Conservation (phyloP, 2,888 invertebrate genomes). For the Monopis laevigella region DNA sequence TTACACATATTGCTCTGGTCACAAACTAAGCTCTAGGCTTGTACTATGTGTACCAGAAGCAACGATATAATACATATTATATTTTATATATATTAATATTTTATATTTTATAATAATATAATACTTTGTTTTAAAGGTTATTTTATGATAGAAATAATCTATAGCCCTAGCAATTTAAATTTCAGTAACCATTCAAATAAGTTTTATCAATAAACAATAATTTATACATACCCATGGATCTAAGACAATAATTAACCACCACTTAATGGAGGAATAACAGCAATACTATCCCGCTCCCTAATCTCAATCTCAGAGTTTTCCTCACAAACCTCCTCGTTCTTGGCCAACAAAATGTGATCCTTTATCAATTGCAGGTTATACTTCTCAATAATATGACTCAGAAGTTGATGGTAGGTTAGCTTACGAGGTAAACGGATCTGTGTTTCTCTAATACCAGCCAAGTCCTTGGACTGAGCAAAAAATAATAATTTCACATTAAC, state of each 20-base stretch:
- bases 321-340: constrained; percentile 83
- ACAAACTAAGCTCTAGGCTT: no score
- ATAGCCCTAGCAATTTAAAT: no score
- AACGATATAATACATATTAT: no score
- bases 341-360: constrained; percentile 78
- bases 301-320: constrained; percentile 64
- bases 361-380: constrained; percentile 75
- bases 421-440: constrained; percentile 57
- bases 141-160: constrained; percentile 1
- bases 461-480: constrained; percentile 90
- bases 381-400: constrained; percentile 65
- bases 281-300: constrained; percentile 80
- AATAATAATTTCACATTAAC: constrained; percentile 78
- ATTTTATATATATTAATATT: no score
- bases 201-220: no score
- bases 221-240: no score
- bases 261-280: constrained; percentile 93
- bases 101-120: constrained; percentile 10
- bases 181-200: no score
- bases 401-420: constrained; percentile 65
- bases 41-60: no score
- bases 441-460: constrained; percentile 72
- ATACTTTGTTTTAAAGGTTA: no score
- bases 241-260: constrained; percentile 76
- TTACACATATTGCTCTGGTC: no score